Evolutionary conservation across 2,888 invertebrate genomes (phyloP), one percentile per base, ranked within the genome.

Genomic region (Eupeodes latifasciatus): DNA sequence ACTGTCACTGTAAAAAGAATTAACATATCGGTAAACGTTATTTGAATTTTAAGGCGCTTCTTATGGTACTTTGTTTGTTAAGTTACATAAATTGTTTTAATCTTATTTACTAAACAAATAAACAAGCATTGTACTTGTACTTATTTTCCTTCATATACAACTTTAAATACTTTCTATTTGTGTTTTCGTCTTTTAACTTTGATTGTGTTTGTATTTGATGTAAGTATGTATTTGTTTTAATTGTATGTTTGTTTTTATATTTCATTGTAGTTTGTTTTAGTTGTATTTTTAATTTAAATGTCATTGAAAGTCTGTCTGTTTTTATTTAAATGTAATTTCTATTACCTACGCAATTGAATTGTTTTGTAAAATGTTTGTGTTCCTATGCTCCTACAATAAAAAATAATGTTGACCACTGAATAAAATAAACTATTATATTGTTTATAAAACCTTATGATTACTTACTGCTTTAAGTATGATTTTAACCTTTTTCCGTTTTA

Each of bases 191-290:
- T 61, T 64, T 49, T 79, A 78, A 75, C 59, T 40, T 40, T 11
- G 59, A 55, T 84, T 86, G 82, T 89, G 83, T 81, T 40, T 81
- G 71, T 85, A 72, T 80, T 81, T 74, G 74, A 86, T 89, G 89
- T 89, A 89, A 85, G 85, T 86, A 57, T 27, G 19, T 57, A 19
- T 55, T 72, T 85, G 82, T 80, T 86, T 82, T 86, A 44, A 74
- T 78, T 81, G 72, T 61, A 64, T 75, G 62, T 62, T 66, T 59
- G 44, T 85, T 83, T 76, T 69, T 49, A 44, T 19, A 12, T 59
- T 59, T 59, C 5, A 59, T 7, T 59, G 34, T n/a, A 36, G 14
- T 36, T 34, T 36, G 59, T 59, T 75, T 83, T 83, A 61, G 57
- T 14, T 67, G n/a, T 62, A 40, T 53, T 14, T 19, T 34, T 55